Evolutionary conservation across 2,888 invertebrate genomes (phyloP), one percentile per base, ranked within the genome.

Genomic region (Leucophora obtusa): DNA sequence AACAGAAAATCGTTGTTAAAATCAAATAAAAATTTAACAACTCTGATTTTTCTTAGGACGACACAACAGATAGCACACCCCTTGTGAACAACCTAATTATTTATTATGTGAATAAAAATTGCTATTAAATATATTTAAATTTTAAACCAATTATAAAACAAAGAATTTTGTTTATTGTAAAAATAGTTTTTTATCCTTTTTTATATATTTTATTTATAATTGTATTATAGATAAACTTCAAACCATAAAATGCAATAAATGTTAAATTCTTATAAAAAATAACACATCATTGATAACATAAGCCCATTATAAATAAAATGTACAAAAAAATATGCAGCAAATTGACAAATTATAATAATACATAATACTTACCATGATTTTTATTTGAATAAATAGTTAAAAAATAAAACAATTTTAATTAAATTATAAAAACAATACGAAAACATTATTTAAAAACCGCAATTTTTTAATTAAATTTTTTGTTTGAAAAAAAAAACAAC

Each of bases 261-360:
- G 66, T 66, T 66, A 70, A 70, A 65, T 65, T 75, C 65, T 59
- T 63, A 54, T 58, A 17, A 69, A 63, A 65, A 59, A 51, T 43
- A 54, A 53, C 59, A 70, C 35, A 59, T 50, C 60, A 78, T 72
- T 70, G 81, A 77, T 81, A 81, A 81, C 81, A 77, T 81, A 77
- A 81, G 66, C 70, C 70, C 73, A 77, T 77, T 74, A 81, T 70
- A 54, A 33, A 33, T 6, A 8, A n/a, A 24, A 47, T 18, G 10
- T 43, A 14, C 38, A 33, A 21, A 43, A 43, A 43, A 54, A n/a
- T 43, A 47, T 47, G 3, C 75, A 62, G 35, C 71, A 76, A 76
- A 81, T 74, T 81, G 81, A 81, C 81, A 81, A 81, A 81, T 81
- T 77, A 81, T 81, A 77, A 77, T 81, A 81, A 77, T 81, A 74